Percentiles rank a stretch among this genome's conserved stretches.
These are phyloP conservation scores for Palythoa heliodiscus DNA, from an alignment of 92 coral and sea anemone species.

Conservation along the genomic window DNA sequence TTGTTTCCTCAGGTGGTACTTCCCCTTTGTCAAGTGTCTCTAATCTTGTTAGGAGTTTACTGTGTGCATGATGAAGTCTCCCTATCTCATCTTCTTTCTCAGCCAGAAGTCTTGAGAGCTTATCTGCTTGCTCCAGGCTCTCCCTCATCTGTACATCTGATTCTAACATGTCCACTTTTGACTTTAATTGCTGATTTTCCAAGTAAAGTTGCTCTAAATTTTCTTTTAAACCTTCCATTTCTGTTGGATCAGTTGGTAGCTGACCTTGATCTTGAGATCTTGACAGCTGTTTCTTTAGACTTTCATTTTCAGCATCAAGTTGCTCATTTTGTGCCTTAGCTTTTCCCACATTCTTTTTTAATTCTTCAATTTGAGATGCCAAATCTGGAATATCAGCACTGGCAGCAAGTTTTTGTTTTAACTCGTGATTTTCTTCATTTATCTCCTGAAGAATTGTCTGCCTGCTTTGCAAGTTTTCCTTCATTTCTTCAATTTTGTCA, in stretches of 20 bases:
- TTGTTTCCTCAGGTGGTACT: conserved; percentile 73
- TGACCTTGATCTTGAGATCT: conserved; percentile 10
- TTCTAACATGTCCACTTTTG: conserved; percentile 40
- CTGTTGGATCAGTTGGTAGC: conserved; percentile 3
- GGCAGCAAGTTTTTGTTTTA: conserved; percentile 70
- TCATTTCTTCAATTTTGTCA: conserved; percentile 72
- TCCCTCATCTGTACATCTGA: conserved; percentile 60
- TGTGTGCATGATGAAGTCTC: conserved; percentile 65
- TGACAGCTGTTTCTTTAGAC: conserved; percentile 62
- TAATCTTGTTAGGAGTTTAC: conserved; percentile 69
- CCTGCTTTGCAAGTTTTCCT: conserved; percentile 70
- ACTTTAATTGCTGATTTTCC: conserved; percentile 63
- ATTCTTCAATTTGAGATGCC: conserved; percentile 66
- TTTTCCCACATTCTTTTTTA: conserved; percentile 67
- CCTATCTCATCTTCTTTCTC: conserved; percentile 84
- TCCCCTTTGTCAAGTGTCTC: conserved; percentile 78
- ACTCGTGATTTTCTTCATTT: conserved; percentile 84
- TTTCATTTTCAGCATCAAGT: conserved; percentile 67
- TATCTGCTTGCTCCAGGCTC: conserved; percentile 74
- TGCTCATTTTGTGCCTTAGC: conserved; percentile 63
- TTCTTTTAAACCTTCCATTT: conserved; percentile 36
- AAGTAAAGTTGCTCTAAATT: conserved; percentile 54
- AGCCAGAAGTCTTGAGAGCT: conserved; percentile 72
- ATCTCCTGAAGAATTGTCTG: conserved; percentile 83
- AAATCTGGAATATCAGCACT: conserved; percentile 50